Evolutionary conservation across 2,888 invertebrate species (phyloP).

Genomic region (Temnothorax ravouxi): DNA sequence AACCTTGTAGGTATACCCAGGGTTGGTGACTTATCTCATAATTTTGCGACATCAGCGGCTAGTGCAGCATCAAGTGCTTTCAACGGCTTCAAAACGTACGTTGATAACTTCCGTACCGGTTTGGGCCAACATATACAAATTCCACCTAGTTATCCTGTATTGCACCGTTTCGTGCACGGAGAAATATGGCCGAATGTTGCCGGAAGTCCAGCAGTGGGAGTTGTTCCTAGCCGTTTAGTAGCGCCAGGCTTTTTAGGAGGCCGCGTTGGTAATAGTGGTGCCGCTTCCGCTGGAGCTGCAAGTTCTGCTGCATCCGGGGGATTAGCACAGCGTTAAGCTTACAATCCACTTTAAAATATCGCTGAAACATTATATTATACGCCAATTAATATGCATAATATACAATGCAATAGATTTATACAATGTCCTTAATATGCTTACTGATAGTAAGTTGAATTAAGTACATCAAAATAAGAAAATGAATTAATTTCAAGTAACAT

Average conservation of each 20-base stretch:
- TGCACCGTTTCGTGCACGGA: background rate
- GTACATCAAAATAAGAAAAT: background rate
- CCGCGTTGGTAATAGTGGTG: background rate
- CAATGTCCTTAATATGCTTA: constrained; percentile 15
- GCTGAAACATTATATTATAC: background rate
- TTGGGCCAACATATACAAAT: background rate
- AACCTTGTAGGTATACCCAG: background rate
- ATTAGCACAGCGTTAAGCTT: background rate
- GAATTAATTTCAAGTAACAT: background rate
- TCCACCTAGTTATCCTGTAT: background rate
- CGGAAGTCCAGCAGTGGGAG: no score
- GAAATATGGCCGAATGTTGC: background rate
- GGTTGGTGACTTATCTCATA: background rate
- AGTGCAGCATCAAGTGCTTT: background rate
- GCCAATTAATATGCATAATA: background rate
- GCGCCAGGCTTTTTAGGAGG: background rate
- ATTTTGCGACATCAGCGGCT: background rate
- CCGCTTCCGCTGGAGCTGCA: constrained; percentile 10
- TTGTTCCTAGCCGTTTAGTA: background rate
- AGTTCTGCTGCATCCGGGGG: background rate
- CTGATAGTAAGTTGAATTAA: constrained; percentile 22
- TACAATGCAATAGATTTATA: background rate
- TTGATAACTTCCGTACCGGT: background rate
- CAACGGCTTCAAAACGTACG: background rate
- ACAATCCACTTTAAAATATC: background rate